Evolutionary conservation across 2,888 invertebrate genomes (phyloP), one percentile per base, ranked within the genome.

Genomic region (Zhuqinia jingwanae): DNA sequence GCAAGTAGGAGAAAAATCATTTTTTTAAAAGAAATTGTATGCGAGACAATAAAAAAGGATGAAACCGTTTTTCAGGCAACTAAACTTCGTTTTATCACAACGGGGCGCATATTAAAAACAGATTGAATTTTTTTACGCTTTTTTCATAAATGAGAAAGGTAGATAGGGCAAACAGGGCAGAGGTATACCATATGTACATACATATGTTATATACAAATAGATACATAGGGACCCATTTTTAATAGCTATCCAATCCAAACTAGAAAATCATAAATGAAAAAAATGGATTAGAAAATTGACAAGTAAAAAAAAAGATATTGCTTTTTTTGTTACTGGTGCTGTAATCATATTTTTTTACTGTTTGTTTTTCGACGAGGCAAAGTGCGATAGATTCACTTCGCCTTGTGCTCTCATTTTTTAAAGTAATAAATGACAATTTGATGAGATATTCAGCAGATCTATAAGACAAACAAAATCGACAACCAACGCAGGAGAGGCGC

Each of bases 21-120:
- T 65, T 65, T 65, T 36, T 42, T 63, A 0, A n/a, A 42, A 65
- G 50, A 47, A 30, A 50, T 15, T 10, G 15, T n/a, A 73, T 27
- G 70, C 22, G 36, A 73, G 73, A 73, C 53, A 73, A 73, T 73
- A 73, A 73, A 73, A n/a, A 73, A 73, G 53, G 50, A 27, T 73
- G 53, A 73, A 73, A 73, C 73, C 73, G 73, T 73, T 73, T 73
- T 73, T 53, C 73, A 50, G 73, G 73, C 56, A 76, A 76, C 58
- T 76, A 68, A 87, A 86, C 89, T 89, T 76, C 85, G 76, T 88
- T 89, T 88, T 88, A 83, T 87, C 81, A 87, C 87, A 73, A 86
- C 86, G 88, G 87, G 89, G 87, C 76, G 87, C 70, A 83, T 88
- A 89, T 89, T 89, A 89, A 89, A 88, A 89, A 88, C 84, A 89